Evolutionary conservation across 1,140 invertebrate species (phyloP).

Genomic region (Bombus huntii): DNA sequence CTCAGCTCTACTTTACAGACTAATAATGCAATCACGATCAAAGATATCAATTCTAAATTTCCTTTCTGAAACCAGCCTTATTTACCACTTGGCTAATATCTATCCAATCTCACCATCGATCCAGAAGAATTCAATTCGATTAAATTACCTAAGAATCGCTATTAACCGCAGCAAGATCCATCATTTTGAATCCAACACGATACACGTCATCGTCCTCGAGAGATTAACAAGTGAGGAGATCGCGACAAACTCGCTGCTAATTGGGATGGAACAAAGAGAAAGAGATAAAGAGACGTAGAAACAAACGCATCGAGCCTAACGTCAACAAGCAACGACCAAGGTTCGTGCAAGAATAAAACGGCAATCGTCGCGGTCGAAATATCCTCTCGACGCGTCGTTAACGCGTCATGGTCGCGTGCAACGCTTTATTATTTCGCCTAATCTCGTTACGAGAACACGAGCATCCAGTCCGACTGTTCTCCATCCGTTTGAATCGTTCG

Average conservation of each 20-base stretch:
- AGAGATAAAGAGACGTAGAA: neutral
- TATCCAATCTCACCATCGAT: neutral
- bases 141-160: neutral
- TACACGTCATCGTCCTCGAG: neutral
- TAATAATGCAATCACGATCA: neutral
- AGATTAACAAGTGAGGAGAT: neutral
- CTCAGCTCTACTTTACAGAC: neutral
- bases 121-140: neutral
- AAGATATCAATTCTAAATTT: neutral
- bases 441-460: neutral
- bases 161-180: neutral
- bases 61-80: neutral
- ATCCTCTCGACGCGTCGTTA: neutral
- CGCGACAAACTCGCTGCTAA: neutral
- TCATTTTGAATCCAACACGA: neutral
- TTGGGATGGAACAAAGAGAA: neutral
- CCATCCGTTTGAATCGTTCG: neutral
- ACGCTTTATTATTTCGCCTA: neutral
- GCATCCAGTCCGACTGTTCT: neutral
- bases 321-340: conserved; percentile 17
- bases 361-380: neutral
- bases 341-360: neutral
- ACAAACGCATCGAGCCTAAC: neutral
- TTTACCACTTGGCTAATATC: neutral
- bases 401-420: neutral